Conservation (phyloP, 2,888 invertebrate genomes). For the Microplitis deprimator region DNA sequence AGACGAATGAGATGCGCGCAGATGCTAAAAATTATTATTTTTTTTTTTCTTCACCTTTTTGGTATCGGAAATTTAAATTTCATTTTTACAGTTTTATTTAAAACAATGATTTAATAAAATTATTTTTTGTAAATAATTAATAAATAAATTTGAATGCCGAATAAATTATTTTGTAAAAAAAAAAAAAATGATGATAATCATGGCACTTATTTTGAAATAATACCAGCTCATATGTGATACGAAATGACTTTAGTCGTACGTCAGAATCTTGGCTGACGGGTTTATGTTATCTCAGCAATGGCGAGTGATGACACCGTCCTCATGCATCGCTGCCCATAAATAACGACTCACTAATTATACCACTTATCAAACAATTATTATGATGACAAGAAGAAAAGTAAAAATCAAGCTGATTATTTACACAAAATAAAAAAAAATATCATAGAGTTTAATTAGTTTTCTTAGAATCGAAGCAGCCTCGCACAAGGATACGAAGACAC, state of each 20-base stretch:
- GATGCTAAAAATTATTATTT: constrained; percentile 3
- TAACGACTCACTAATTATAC: not conserved
- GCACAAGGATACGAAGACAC: not conserved
- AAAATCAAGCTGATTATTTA: too few species aligned
- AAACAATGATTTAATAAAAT: not conserved
- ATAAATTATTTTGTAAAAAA: too few species aligned
- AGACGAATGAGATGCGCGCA: constrained; percentile 34
- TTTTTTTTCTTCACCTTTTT: not conserved
- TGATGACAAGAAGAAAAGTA: not conserved
- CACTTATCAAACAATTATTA: not conserved
- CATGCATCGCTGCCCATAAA: not conserved
- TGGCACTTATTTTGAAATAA: too few species aligned
- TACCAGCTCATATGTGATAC: too few species aligned
- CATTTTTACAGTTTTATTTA: not conserved
- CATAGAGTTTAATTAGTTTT: not conserved
- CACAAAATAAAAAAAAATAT: not conserved
- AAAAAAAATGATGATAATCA: too few species aligned
- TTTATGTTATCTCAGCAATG: not conserved
- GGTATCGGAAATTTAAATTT: not conserved
- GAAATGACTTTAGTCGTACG: not conserved
- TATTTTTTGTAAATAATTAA: not conserved
- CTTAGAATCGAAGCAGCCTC: not conserved
- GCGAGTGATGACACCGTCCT: not conserved
- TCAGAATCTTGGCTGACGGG: not conserved
- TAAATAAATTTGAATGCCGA: too few species aligned